Conservation (phyloP, 2,113 vertebrate genomes). For the Phoenicopterus ruber region DNA sequence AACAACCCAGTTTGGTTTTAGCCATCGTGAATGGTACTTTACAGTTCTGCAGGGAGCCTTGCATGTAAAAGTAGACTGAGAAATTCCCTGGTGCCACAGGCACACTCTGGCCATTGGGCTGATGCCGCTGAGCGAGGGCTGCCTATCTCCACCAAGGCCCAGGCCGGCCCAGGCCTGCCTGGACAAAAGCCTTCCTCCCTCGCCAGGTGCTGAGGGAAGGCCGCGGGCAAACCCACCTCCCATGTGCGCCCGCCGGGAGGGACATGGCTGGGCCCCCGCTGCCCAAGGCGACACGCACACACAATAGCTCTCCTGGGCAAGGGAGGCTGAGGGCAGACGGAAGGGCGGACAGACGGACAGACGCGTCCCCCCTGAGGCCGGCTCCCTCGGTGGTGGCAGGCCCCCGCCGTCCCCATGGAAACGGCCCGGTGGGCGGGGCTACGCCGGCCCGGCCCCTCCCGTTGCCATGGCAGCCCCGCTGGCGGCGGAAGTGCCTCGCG, state of each 20-base stretch:
- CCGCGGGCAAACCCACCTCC: background rate
- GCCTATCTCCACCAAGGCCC: no score
- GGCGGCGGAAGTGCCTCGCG: background rate
- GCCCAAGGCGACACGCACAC: background rate
- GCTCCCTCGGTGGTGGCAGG: rapidly evolving
- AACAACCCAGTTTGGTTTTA: background rate
- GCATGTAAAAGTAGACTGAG: no score
- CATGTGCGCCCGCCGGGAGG: no score
- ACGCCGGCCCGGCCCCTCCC: background rate
- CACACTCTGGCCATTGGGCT: background rate
- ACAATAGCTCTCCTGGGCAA: no score
- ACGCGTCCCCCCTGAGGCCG: background rate
- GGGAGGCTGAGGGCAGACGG: background rate
- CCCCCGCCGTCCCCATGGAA: background rate
- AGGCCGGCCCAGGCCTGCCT: background rate
- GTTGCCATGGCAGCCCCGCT: background rate
- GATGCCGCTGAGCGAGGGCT: rapidly evolving
- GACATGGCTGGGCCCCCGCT: background rate
- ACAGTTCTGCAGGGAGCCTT: background rate
- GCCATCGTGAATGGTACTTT: no score
- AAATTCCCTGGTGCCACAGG: background rate
- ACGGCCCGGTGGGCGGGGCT: background rate
- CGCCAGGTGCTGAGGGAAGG: background rate
- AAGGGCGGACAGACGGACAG: rapidly evolving
- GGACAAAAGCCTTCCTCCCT: background rate